phyloP scores from a whole-genome alignment of 2,113 vertebrate genomes.

The Pimephales promelas region DNA sequence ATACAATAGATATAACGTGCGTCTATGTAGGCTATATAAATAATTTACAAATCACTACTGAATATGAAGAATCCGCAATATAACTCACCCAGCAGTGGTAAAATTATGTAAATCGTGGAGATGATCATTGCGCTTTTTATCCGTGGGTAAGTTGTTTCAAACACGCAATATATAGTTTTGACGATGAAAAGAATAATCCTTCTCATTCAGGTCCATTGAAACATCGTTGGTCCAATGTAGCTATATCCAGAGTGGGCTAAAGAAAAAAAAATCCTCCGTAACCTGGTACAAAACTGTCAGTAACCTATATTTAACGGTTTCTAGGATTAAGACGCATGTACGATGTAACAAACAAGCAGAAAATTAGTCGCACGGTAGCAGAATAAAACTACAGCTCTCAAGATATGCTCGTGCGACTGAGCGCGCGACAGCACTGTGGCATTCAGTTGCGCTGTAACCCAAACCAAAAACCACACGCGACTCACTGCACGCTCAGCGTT shows the following conservation, averaged over 20 bases:
- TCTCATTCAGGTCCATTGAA: slow-evolving; percentile 69
- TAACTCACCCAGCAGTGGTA: slow-evolving; percentile 91
- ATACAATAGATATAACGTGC: neutral
- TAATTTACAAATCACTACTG: neutral
- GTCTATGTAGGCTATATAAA: neutral
- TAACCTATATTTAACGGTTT: neutral
- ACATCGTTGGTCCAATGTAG: slow-evolving; percentile 54
- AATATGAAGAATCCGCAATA: neutral
- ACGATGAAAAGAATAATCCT: slow-evolving; percentile 57
- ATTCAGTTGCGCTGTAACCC: slow-evolving; percentile 22
- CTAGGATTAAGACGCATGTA: slow-evolving; percentile 6
- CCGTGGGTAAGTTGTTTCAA: slow-evolving; percentile 44
- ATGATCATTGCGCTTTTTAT: slow-evolving; percentile 83
- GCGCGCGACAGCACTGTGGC: slow-evolving; percentile 31
- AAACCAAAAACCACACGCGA: slow-evolving; percentile 26
- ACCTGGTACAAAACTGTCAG: slow-evolving; percentile 16
- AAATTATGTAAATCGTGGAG: slow-evolving; percentile 80
- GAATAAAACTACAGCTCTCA: slow-evolving; percentile 66
- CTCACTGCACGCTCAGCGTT: slow-evolving; percentile 25
- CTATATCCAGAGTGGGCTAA: slow-evolving; percentile 17
- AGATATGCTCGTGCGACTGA: slow-evolving; percentile 61
- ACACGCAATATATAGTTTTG: slow-evolving; percentile 38
- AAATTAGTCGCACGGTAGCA: slow-evolving; percentile 3
- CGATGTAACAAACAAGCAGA: neutral
- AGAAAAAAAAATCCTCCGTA: neutral